Conservation (phyloP, 2,888 invertebrate species). For the Watsonalla cultraria region DNA sequence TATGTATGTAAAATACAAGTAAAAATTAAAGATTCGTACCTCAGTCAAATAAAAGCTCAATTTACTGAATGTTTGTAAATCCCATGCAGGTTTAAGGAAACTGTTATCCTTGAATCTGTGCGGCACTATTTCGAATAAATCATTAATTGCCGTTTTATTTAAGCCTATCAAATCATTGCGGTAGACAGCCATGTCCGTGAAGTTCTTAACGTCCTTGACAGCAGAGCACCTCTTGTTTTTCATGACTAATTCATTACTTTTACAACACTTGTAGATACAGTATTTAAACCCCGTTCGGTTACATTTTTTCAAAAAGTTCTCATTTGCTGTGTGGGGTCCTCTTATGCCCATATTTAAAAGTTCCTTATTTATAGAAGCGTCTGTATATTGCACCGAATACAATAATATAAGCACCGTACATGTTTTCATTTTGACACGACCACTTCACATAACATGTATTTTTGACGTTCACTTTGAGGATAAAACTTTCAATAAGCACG, state of each 20-base stretch:
- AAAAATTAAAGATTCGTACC: background rate
- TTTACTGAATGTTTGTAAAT: background rate
- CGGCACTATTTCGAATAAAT: background rate
- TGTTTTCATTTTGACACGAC: too few relatives aligned
- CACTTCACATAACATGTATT: too few relatives aligned
- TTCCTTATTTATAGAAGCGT: too few relatives aligned
- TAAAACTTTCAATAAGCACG: too few relatives aligned
- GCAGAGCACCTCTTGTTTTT: background rate
- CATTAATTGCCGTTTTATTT: background rate
- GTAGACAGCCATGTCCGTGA: background rate
- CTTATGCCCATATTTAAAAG: too few relatives aligned
- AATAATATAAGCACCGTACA: too few relatives aligned
- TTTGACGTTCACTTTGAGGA: too few relatives aligned
- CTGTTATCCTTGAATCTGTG: background rate
- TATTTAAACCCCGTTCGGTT: background rate
- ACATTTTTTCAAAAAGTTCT: too few relatives aligned
- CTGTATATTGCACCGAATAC: too few relatives aligned
- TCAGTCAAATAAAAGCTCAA: background rate
- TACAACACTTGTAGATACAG: background rate
- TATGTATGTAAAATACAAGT: background rate
- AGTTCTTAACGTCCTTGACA: background rate
- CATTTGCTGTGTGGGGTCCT: too few relatives aligned
- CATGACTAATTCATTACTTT: background rate
- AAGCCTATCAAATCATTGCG: background rate
- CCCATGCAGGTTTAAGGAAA: background rate